phyloP scores from a whole-genome alignment of 2,888 invertebrate genomes.

The Erebia epiphron region DNA sequence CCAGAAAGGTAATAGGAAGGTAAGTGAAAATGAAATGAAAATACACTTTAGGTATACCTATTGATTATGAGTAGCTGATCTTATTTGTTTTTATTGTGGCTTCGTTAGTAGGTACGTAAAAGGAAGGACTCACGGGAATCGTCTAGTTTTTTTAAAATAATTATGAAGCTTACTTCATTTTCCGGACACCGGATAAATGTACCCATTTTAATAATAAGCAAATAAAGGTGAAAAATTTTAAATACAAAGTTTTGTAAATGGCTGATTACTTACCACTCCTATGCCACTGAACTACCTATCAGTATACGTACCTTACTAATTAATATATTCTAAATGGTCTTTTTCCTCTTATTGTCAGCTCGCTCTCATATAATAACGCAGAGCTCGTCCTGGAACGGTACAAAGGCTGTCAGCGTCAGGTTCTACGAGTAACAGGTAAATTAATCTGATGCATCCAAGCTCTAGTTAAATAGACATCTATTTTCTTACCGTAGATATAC shows the following conservation, averaged over 20 bases:
- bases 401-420: conserved; percentile 72
- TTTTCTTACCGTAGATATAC: background rate
- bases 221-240: background rate
- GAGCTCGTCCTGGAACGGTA: conserved; percentile 48
- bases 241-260: background rate
- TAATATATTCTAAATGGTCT: background rate
- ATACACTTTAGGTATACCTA: no score
- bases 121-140: no score
- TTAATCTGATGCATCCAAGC: conserved; percentile 61
- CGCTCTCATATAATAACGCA: conserved; percentile 53
- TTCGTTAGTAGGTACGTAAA: no score
- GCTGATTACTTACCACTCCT: background rate
- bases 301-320: background rate
- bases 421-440: conserved; percentile 67
- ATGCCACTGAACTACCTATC: background rate
- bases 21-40: no score
- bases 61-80: no score
- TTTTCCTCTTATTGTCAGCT: conserved; percentile 7
- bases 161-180: no score
- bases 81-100: no score
- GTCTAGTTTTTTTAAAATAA: no score
- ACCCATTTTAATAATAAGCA: no score
- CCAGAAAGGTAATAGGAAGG: background rate
- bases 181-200: no score
- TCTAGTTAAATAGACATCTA: background rate